phyloP scores from a whole-genome alignment of 2,797 vertebrate species.

The Sebastes trivittatus region DNA sequence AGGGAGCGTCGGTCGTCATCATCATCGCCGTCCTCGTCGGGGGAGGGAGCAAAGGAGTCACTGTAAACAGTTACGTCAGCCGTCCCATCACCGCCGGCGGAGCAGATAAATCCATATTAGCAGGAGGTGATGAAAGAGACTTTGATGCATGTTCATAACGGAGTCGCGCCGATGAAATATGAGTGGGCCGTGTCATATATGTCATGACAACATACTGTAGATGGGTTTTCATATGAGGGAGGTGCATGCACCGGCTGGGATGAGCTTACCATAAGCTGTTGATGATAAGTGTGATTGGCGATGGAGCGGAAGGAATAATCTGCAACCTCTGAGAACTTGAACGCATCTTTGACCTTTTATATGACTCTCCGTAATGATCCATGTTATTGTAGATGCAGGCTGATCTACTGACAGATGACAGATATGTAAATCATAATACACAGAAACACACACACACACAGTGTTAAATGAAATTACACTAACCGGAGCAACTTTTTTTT shows the following conservation, averaged over 20 bases:
- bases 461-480: slow-evolving; percentile 46
- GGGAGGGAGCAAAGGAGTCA: slow-evolving; percentile 48
- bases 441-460: slow-evolving; percentile 1
- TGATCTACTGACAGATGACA: slow-evolving; percentile 54
- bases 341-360: slow-evolving; percentile 73
- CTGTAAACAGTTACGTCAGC: slow-evolving; percentile 81
- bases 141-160: slow-evolving; percentile 72
- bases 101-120: slow-evolving; percentile 85
- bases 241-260: slow-evolving; percentile 9
- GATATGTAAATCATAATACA: slow-evolving; percentile 50
- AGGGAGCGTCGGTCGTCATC: slow-evolving; percentile 56
- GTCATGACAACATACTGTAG: slow-evolving; percentile 74
- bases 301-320: slow-evolving; percentile 44
- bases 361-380: slow-evolving; percentile 64
- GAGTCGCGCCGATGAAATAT: slow-evolving; percentile 73
- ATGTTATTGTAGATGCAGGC: slow-evolving; percentile 53
- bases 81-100: slow-evolving; percentile 69
- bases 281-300: slow-evolving; percentile 68
- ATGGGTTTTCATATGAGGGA: slow-evolving; percentile 59
- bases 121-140: slow-evolving; percentile 74
- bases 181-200: slow-evolving; percentile 70
- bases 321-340: slow-evolving; percentile 59
- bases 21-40: slow-evolving; percentile 58
- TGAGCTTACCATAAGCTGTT: slow-evolving; percentile 45
- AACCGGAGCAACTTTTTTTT: slow-evolving; percentile 72